phyloP scores from a whole-genome alignment of 1,140 invertebrate genomes.

The Zophobas morio region DNA sequence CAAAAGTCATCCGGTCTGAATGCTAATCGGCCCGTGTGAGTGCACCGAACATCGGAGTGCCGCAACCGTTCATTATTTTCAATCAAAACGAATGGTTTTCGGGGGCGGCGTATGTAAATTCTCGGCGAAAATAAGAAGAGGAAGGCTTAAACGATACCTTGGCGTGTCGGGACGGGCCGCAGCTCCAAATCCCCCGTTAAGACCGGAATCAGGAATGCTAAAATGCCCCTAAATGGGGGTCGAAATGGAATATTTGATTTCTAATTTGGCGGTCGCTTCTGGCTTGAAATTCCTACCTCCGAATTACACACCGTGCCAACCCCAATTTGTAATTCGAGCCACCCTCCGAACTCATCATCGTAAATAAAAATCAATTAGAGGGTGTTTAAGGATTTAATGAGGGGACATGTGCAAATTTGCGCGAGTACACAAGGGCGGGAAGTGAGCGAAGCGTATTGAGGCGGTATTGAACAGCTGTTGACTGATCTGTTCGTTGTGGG shows the following conservation, averaged over 20 bases:
- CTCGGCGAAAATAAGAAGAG: slow-evolving; percentile 33
- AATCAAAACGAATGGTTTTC: slow-evolving; percentile 14
- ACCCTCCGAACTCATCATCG: slow-evolving; percentile 4
- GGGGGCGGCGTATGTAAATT: slow-evolving; percentile 42
- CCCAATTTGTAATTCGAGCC: slow-evolving; percentile 38
- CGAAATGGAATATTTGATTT: slow-evolving; percentile 59
- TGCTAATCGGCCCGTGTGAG: neutral
- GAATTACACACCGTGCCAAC: slow-evolving; percentile 24
- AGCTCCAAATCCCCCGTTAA: slow-evolving; percentile 52
- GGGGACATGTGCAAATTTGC: neutral
- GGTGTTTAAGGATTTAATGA: slow-evolving; percentile 14
- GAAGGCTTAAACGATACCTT: slow-evolving; percentile 47
- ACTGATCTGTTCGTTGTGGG: no score
- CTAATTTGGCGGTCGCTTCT: slow-evolving; percentile 53
- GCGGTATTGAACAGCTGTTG: no score
- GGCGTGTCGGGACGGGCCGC: slow-evolving; percentile 31
- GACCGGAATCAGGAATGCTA: slow-evolving; percentile 52
- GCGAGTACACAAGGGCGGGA: no score
- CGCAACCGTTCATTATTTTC: slow-evolving; percentile 1
- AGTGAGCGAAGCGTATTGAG: no score
- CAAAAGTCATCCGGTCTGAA: neutral
- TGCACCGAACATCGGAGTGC: no score
- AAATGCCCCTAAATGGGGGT: slow-evolving; percentile 47
- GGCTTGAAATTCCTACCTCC: slow-evolving; percentile 44
- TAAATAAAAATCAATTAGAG: slow-evolving; percentile 35